Base-by-base conservation (phyloP, 2,797 vertebrate genomes). In the Muscicapa striata region DNA sequence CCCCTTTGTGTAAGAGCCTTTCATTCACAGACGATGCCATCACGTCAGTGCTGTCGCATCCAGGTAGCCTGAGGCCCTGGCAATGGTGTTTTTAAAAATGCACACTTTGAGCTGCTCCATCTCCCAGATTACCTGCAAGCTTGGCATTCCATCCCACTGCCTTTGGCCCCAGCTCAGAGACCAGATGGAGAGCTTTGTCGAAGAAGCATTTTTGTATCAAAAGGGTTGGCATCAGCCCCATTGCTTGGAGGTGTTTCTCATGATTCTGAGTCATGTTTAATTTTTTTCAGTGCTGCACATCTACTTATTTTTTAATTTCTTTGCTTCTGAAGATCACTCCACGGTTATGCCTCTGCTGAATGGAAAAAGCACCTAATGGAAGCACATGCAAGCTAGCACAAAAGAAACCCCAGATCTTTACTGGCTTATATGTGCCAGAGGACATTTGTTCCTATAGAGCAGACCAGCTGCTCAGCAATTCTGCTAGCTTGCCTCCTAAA, bases 191-290 rank as follows among this genome's bases (percentile, higher is more conserved):
- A 88, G 91, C 68, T 84, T 94, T 94, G 79, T 78, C 64, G 82
- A 86, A 93, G 87, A 80, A 87, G 72, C 51, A 70, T 92, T 96
- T 93, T 88, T 90, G 27, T 90, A 86, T 92, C 93, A 83, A 89
- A 97, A 83, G 92, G 51, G 23, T 90, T 97, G 95, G 94, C 96
- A 83, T 46, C 41, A n/a, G 80, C 89, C 85, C 84, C 67, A 19
- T 95, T 70, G 92, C 95, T 96, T 27, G 18, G 82, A 97, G 96
- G 96, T 95, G 96, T 87, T 97, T 95, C 94, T 97, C 68, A 52
- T 96, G 84, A 62, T 95, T 95, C 88, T 94, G 85, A 88, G 85
- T 92, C 84, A 91, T 78, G 58, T 89, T 96, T 95, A 78, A 95
- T 96, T 96, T 94, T 82, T 82, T 83, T 43, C 27, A 54, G 57